phyloP scores from a whole-genome alignment of 2,888 invertebrate genomes.

The Caenorhabditis becei region DNA sequence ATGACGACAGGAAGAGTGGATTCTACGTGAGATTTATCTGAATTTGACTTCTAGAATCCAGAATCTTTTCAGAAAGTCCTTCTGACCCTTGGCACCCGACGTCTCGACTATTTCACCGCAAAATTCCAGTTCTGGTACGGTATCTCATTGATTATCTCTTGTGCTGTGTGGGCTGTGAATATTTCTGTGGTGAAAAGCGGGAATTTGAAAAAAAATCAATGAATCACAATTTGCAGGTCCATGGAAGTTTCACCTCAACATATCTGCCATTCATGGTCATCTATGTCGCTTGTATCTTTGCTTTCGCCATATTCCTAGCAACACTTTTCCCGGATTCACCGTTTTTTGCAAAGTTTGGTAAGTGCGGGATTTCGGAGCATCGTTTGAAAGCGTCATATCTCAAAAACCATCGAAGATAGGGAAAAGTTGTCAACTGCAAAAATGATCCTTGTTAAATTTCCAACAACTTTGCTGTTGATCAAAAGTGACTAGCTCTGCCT shows the following conservation, averaged over 20 bases:
- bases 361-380: no score
- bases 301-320: constrained; percentile 46
- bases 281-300: constrained; percentile 34
- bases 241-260: constrained; percentile 3
- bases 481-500: no score
- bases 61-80: constrained; percentile 30
- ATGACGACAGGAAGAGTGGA: constrained; percentile 47
- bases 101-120: constrained; percentile 39
- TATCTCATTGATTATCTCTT: constrained; percentile 16
- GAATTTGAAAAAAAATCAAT: background rate
- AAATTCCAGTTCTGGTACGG: constrained; percentile 46
- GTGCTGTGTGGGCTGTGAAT: constrained; percentile 9
- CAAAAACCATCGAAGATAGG: no score
- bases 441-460: no score
- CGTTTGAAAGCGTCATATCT: no score
- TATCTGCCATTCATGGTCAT: constrained; percentile 30
- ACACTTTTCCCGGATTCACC: constrained; percentile 27
- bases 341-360: constrained; percentile 34
- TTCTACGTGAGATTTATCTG: constrained; percentile 50
- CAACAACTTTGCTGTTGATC: no score
- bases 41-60: background rate
- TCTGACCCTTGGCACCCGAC: constrained; percentile 4
- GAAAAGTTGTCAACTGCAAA: no score
- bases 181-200: constrained; percentile 7
- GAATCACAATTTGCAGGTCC: constrained; percentile 5